phyloP scores from a whole-genome alignment of 2,113 vertebrate species.

The Penelope pileata region DNA sequence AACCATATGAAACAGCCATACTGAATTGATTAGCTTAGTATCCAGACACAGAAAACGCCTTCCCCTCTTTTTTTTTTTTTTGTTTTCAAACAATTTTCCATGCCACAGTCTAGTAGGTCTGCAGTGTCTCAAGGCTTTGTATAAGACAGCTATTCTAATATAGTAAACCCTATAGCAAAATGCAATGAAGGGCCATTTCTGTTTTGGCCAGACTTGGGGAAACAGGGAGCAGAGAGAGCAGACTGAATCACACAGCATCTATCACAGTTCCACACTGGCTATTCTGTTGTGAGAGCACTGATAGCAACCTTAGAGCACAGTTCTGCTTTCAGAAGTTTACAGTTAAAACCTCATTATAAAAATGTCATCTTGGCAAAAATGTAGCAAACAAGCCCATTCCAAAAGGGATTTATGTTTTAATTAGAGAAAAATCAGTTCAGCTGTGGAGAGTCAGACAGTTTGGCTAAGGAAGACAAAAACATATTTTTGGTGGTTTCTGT shows the following conservation, averaged over 20 bases:
- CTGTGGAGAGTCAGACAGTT: conserved; percentile 28
- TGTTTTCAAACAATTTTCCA: conserved; percentile 65
- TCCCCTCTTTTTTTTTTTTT: background rate
- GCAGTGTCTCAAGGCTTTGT: conserved; percentile 48
- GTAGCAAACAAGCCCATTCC: conserved; percentile 5
- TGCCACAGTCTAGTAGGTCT: conserved; percentile 63
- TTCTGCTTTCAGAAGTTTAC: conserved; percentile 22
- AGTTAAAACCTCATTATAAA: conserved; percentile 37
- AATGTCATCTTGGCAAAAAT: conserved; percentile 24
- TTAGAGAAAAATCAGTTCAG: conserved; percentile 43
- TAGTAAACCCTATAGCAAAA: conserved; percentile 30
- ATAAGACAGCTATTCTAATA: conserved; percentile 34
- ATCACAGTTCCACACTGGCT: background rate
- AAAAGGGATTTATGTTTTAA: conserved; percentile 53
- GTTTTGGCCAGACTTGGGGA: background rate
- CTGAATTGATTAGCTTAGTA: conserved; percentile 70
- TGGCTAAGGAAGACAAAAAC: conserved; percentile 49
- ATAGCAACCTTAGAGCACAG: background rate
- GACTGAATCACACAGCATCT: background rate
- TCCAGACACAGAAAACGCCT: conserved; percentile 53
- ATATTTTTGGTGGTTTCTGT: conserved; percentile 55
- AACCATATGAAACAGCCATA: conserved; percentile 72
- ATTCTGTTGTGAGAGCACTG: background rate
- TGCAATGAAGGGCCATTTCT: background rate
- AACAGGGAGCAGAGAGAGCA: background rate